These are phyloP conservation scores for Acronicta aceris DNA, from an alignment of 2,888 invertebrate species.

Conservation along the genomic window DNA sequence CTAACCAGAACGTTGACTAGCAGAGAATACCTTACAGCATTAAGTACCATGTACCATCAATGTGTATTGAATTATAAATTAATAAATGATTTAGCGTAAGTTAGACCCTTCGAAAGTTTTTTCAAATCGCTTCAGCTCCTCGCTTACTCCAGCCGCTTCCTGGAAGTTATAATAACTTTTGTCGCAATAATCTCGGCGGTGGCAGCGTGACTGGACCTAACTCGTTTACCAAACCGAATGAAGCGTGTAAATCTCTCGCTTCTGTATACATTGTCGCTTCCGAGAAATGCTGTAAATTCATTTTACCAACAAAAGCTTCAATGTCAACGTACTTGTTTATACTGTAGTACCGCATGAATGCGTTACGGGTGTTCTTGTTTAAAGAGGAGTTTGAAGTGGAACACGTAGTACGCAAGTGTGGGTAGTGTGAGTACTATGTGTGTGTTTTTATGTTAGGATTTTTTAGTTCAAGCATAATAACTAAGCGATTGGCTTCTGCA, in stretches of 20 bases:
- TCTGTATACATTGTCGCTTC: slow-evolving; percentile 7
- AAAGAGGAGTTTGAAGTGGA: neutral
- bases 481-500: no score
- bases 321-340: neutral
- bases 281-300: neutral
- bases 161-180: slow-evolving; percentile 68
- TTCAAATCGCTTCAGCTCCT: slow-evolving; percentile 1
- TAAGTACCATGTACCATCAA: no score
- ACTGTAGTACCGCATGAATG: neutral
- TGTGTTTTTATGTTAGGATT: no score
- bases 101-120: no score
- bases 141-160: slow-evolving; percentile 6
- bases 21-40: no score
- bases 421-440: no score
- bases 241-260: slow-evolving; percentile 16
- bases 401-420: no score
- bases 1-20: no score
- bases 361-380: neutral
- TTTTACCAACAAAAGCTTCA: neutral
- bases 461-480: no score
- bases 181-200: slow-evolving; percentile 60
- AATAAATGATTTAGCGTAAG: no score
- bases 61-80: no score
- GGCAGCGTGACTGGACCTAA: slow-evolving; percentile 41
- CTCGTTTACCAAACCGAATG: slow-evolving; percentile 53